These are phyloP conservation scores for Sapayoa aenigma DNA, from an alignment of 2,113 vertebrate species.

Conservation along the genomic window DNA sequence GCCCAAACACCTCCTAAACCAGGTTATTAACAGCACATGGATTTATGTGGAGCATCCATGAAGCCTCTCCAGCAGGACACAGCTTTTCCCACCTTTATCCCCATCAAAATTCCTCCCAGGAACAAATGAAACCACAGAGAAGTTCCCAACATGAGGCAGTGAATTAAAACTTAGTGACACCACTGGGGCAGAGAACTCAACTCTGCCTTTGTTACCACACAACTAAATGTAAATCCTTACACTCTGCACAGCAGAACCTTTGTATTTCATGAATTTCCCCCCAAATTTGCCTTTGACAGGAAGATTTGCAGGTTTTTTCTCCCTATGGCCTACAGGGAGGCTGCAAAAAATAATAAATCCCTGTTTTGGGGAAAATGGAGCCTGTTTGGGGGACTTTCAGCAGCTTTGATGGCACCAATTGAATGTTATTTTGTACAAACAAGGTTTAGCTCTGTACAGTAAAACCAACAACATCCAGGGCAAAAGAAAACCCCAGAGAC, in stretches of 20 bases:
- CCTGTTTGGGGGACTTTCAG: background rate
- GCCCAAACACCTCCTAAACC: background rate
- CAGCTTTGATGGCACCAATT: background rate
- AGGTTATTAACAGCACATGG: background rate
- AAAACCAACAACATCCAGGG: background rate
- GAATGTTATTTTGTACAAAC: background rate
- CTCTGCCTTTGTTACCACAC: background rate
- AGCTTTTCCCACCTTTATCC: background rate
- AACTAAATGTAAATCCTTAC: background rate
- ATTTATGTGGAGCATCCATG: background rate
- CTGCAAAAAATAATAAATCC: background rate
- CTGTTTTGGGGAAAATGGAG: fast-evolving
- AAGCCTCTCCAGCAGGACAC: background rate
- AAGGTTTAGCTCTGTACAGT: background rate
- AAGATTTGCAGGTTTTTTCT: background rate
- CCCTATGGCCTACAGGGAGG: background rate
- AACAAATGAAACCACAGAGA: background rate
- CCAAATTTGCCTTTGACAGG: background rate
- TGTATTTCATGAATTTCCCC: background rate
- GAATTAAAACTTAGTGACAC: background rate
- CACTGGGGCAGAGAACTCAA: background rate
- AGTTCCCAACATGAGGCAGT: background rate
- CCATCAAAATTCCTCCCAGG: background rate
- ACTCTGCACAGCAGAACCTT: background rate
- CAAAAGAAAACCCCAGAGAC: background rate